Base-by-base conservation (phyloP, 2,888 invertebrate genomes). In the Mactromeris polynyma region DNA sequence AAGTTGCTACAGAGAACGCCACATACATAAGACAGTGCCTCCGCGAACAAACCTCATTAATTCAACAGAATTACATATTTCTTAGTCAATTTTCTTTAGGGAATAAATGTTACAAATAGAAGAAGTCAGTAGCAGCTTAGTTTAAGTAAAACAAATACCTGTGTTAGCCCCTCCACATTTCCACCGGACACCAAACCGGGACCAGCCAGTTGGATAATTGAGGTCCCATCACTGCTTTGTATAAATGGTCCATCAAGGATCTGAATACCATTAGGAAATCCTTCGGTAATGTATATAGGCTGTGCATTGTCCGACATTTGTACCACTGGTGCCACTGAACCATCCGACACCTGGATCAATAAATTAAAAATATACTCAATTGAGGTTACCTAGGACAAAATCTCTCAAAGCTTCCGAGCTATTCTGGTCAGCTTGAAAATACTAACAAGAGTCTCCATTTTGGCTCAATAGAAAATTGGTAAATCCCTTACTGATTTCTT, bases 171-270 rank as follows among this genome's bases (percentile, higher is more conserved):
- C 36, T 91, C 91, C 40, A 84, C 64, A 26, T 86, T 89, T 11
- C 82, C 86, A 19, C 87, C 88, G 42, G 89, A 87, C 26, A 90
- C 88, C 31, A 89, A 36, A 64, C 80, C 78, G 19, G 90, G 89
- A 14, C 81, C 42, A 51, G 90, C 87, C 14, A 91, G 84, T 79
- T 90, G 90, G 69, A 92, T 91, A 58, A 91, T 89, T 6, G 91
- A 88, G 3, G 87, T 90, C 2, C 91, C 92, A 91, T 92, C 92
- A 69, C 82, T 84, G 40, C 86, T 84, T 64, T 89, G 92, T 58
- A 92, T 85, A 40, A 92, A 82, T 2, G 90, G 91, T 9, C 92
- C 91, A 78, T 92, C 91, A 36, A 91, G 54, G 64, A 92, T 89
- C 78, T 92, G 92, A n/a, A 91, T 87, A 14, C 90, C 89, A 77